Evolutionary conservation across 2,113 vertebrate genomes (phyloP).

Genomic region (Brienomyrus longianalis): DNA sequence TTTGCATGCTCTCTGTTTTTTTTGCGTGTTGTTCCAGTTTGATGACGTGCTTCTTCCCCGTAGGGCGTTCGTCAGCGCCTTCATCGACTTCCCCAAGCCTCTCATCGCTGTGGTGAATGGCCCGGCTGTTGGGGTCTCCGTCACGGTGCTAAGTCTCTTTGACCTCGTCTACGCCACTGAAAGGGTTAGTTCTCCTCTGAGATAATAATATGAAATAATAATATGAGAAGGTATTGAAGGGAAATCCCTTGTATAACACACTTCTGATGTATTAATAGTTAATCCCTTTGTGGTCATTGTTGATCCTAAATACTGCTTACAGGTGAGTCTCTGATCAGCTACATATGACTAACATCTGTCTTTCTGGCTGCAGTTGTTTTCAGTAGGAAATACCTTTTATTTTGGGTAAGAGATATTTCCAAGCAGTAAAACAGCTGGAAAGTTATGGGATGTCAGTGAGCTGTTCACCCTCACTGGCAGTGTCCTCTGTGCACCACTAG

Average conservation of each 20-base stretch:
- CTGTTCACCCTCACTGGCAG: neutral
- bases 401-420: neutral
- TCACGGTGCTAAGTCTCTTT: constrained; percentile 68
- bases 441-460: neutral
- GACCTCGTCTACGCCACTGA: constrained; percentile 73
- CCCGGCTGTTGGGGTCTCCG: constrained; percentile 69
- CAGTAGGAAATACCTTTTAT: neutral
- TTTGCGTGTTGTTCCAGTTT: neutral
- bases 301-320: neutral
- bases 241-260: neutral
- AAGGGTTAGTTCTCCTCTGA: constrained; percentile 50
- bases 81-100: constrained; percentile 82
- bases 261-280: neutral
- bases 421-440: neutral
- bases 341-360: neutral
- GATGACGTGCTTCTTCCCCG: neutral
- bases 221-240: neutral
- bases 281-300: neutral
- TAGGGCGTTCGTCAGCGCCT: constrained; percentile 61
- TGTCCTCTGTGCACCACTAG: neutral
- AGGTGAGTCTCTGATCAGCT: neutral
- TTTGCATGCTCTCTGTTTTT: neutral
- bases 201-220: neutral
- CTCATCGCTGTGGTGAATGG: constrained; percentile 73
- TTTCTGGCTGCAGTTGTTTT: neutral